Percentiles rank a stretch among this genome's conserved stretches.
These are phyloP conservation scores for Ochotona curzoniae DNA, from an alignment of 2,113 vertebrate species.

Conservation along the genomic window DNA sequence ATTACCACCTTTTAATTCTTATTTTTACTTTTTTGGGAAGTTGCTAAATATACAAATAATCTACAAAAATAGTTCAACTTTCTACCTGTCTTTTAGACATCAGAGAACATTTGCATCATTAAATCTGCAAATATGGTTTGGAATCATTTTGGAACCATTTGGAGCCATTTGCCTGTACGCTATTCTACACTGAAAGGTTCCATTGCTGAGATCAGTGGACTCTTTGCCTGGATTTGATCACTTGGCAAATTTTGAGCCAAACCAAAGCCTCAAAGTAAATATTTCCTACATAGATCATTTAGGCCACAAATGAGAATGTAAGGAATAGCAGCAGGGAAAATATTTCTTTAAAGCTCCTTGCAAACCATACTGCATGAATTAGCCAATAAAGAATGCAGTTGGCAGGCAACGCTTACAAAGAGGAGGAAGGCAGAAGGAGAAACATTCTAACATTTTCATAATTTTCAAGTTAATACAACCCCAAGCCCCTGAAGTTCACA, in stretches of 20 bases:
- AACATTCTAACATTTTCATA: slow-evolving; percentile 46
- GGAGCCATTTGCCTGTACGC: slow-evolving; percentile 15
- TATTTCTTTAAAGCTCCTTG: slow-evolving; percentile 74
- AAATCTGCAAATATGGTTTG: slow-evolving; percentile 56
- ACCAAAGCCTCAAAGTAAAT: slow-evolving; percentile 80
- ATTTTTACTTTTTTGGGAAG: slow-evolving; percentile 12
- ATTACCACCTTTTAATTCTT: neutral
- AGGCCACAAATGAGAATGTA: slow-evolving; percentile 75
- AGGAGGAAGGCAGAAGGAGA: neutral
- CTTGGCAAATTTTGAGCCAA: slow-evolving; percentile 68
- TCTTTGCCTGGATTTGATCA: slow-evolving; percentile 76
- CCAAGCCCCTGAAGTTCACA: neutral
- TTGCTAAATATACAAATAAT: neutral
- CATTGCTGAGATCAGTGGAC: slow-evolving; percentile 60
- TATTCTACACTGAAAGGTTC: slow-evolving; percentile 64
- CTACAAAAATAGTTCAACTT: slow-evolving; percentile 23
- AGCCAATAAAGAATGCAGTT: slow-evolving; percentile 67
- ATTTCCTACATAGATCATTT: slow-evolving; percentile 80
- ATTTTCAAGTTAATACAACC: slow-evolving; percentile 53
- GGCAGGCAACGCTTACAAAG: slow-evolving; percentile 54
- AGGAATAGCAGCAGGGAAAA: slow-evolving; percentile 76
- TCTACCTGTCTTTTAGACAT: slow-evolving; percentile 53
- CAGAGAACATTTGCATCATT: neutral
- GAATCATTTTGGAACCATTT: slow-evolving; percentile 31
- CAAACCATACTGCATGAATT: slow-evolving; percentile 77